Percentiles rank a stretch among this genome's conserved stretches.
phyloP scores from a whole-genome alignment of 2,797 vertebrate genomes.

The Graptemys geographica region DNA sequence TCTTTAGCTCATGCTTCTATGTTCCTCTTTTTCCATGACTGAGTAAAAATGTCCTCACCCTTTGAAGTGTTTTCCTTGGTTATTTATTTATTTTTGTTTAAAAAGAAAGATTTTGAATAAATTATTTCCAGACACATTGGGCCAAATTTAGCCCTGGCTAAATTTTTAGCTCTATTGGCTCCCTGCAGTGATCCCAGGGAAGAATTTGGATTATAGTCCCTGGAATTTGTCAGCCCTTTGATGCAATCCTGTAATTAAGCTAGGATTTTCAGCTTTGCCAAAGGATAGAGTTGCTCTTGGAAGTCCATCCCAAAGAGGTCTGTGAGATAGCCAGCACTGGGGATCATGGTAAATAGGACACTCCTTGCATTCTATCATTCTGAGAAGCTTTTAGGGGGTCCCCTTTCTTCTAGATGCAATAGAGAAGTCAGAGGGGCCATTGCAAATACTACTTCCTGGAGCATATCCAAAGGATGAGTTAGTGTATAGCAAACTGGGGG shows the following conservation, averaged over 20 bases:
- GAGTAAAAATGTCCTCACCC: slow-evolving; percentile 41
- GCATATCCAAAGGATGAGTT: background rate
- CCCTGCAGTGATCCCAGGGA: background rate
- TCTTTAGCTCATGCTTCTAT: slow-evolving; percentile 52
- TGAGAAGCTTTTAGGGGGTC: background rate
- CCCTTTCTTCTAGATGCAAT: background rate
- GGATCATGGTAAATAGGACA: background rate
- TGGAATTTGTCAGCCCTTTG: slow-evolving; percentile 32
- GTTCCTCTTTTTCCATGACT: slow-evolving; percentile 41
- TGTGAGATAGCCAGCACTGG: background rate
- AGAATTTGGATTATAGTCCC: background rate
- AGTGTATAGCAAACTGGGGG: background rate
- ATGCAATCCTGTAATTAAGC: slow-evolving; percentile 53
- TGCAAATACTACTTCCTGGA: background rate
- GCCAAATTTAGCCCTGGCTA: background rate
- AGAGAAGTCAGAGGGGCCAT: slow-evolving; percentile 1
- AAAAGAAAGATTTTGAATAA: slow-evolving; percentile 34
- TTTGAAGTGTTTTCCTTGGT: slow-evolving; percentile 65
- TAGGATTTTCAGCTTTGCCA: background rate
- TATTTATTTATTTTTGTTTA: slow-evolving; percentile 53
- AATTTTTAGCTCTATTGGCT: background rate
- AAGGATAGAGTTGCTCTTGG: background rate
- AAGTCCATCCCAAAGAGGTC: background rate
- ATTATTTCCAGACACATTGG: slow-evolving; percentile 47
- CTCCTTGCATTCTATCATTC: background rate